Base-by-base conservation (phyloP, 1,140 invertebrate species). In the Ganaspis sp. region DNA sequence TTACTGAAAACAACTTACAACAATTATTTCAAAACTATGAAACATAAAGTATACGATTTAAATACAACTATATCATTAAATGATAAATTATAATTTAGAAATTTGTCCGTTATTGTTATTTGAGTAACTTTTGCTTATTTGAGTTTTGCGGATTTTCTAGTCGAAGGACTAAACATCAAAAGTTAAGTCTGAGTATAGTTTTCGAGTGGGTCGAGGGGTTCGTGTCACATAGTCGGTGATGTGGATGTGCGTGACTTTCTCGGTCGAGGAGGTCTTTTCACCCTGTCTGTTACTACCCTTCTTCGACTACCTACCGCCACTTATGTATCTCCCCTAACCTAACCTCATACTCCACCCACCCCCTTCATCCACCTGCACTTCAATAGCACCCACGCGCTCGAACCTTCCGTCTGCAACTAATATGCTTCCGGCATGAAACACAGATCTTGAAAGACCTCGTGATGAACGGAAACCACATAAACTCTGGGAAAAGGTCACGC, bases 241-340 rank as follows among this genome's bases (percentile, higher is more conserved):
- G 45, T 49, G 15, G 45, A 49, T 64, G 78, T 82, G 82, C 81
- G 77, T 84, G 82, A 82, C 82, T 75, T 64, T 64, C 58, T 29
- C 23, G 21, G 58, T 29, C 26, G 58, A n/a, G 23, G 58, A 64
- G 58, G 58, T 64, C 58, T 64, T 64, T 64, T 34, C 58, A 64
- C 26, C 58, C 58, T 64, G 58, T 64, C 58, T 64, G 58, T 64
- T 64, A 64, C 58, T 64, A 64, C 73, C 73, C 75, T 76, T 58
- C 64, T 78, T 81, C 69, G 9, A 72, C 40, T 34, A 34, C 45
- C 26, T 49, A 37, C 54, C 73, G 23, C 58, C 77, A 73, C 54
- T 84, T 81, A 77, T 79, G 75, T 80, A 71, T 77, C 49, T 49
- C 70, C 76, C 23, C 80, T 72, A 81, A 73, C 64, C 54, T 72